Evolutionary conservation across 2,888 invertebrate species (phyloP).

Genomic region (Drosophila maculinotata): DNA sequence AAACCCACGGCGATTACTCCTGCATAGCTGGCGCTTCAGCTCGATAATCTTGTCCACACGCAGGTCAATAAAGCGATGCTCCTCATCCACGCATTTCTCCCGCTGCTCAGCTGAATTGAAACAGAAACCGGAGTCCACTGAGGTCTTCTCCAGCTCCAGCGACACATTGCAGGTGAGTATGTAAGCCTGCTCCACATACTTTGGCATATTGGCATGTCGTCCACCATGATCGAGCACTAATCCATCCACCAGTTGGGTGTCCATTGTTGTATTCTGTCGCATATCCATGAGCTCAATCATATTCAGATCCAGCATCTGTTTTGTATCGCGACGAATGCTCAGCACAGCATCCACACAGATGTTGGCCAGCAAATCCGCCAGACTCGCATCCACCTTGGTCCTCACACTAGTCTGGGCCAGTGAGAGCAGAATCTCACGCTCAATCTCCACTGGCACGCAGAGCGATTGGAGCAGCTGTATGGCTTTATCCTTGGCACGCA

Average conservation of each 20-base stretch:
- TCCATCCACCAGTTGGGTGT: constrained; percentile 92
- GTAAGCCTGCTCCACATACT: constrained; percentile 94
- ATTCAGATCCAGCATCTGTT: constrained; percentile 92
- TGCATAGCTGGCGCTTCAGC: constrained; percentile 95
- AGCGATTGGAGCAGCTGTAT: constrained; percentile 93
- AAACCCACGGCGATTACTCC: constrained; percentile 94
- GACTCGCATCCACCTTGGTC: constrained; percentile 93
- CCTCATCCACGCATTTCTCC: constrained; percentile 96
- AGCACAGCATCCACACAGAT: constrained; percentile 97
- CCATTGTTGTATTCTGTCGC: constrained; percentile 94
- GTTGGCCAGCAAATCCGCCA: constrained; percentile 94
- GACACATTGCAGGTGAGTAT: constrained; percentile 99
- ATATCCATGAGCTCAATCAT: constrained; percentile 99
- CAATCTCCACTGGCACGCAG: constrained; percentile 90
- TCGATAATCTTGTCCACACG: constrained; percentile 96
- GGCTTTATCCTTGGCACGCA: constrained; percentile 93
- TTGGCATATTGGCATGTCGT: constrained; percentile 99
- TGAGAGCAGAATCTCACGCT: constrained; percentile 89
- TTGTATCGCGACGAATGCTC: constrained; percentile 87
- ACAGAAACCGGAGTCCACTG: constrained; percentile 97
- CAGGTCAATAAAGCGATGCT: constrained; percentile 97
- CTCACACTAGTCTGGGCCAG: constrained; percentile 95
- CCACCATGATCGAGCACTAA: constrained; percentile 98
- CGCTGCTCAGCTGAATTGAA: constrained; percentile 98
- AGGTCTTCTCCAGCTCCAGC: constrained; percentile 99